Evolutionary conservation across 2,888 invertebrate species (phyloP).

Genomic region (Merodon equestris): DNA sequence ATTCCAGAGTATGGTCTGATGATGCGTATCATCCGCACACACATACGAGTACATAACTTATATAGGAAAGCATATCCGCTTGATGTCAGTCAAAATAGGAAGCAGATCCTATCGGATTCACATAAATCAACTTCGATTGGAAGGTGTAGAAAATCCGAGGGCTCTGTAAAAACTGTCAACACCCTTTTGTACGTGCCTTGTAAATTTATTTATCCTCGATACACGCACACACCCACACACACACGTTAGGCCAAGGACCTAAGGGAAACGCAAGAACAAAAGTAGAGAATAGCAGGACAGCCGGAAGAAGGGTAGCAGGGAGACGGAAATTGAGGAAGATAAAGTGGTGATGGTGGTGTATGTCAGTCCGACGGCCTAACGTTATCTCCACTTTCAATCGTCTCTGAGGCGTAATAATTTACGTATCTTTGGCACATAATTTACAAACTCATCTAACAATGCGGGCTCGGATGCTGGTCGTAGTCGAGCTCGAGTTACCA

Average conservation of each 20-base stretch:
- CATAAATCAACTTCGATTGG: constrained; percentile 21
- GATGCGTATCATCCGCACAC: too few species aligned
- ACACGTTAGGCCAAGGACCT: constrained; percentile 23
- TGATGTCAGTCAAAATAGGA: too few species aligned
- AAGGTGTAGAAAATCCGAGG: constrained; percentile 15
- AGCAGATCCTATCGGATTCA: too few species aligned
- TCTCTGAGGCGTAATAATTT: constrained; percentile 62
- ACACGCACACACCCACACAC: constrained; percentile 19
- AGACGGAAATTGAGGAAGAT: not conserved
- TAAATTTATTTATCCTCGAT: constrained; percentile 50
- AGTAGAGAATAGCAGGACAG: not conserved
- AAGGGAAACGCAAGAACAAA: too few species aligned
- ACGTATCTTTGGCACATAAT: constrained; percentile 65
- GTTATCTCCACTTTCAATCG: constrained; percentile 59
- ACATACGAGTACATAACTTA: too few species aligned
- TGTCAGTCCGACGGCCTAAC: constrained; percentile 40
- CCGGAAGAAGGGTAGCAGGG: constrained; percentile 10
- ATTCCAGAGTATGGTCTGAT: too few species aligned
- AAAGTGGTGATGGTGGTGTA: constrained; percentile 32
- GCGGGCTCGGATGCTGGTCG: constrained; percentile 43
- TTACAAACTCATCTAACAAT: constrained; percentile 56
- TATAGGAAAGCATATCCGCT: too few species aligned
- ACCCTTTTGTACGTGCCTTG: constrained; percentile 15
- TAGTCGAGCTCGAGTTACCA: too few species aligned
- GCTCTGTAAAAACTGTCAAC: constrained; percentile 47